Base-by-base conservation (phyloP, 1,140 invertebrate genomes). In the Caenorhabditis tropicalis region DNA sequence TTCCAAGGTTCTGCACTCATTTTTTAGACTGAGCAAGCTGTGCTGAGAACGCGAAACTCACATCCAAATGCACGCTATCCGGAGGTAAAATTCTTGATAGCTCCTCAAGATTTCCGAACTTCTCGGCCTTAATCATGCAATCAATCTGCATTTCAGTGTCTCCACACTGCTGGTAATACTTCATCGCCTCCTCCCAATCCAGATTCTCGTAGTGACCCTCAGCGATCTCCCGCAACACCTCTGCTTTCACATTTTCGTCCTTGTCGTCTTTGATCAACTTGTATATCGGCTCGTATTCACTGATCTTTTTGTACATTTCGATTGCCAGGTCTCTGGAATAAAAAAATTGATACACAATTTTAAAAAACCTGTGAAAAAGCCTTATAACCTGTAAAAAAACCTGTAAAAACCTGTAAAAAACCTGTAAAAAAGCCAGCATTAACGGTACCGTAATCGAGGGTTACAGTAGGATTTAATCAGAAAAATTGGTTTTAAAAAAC, bases 51-150 rank as follows among this genome's bases (percentile, higher is more conserved):
- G 12, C 12, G 39, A 43, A 6, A 43, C 53, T 27, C 2, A 60
- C 65, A 33, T 74, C 65, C 36, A 74, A n/a, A 74, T n/a, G 33
- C 27, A 24, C 36, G 24, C 65, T 74, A 6, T 74, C 65, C 43
- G 43, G 36, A 36, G 16, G 5, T 1, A 74, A 29, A 43, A 7
- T 15, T 43, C 65, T 74, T 9, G 36, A 33, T 1, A 74, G 65
- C 0, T 43, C 65, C 24, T 74, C 65, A 3, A 74, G 36, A 3
- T 74, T 29, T 46, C 65, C 65, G 16, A 74, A 74, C 0, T 19
- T 12, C 21, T 39, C 43, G 9, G 29, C 65, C 15, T 29, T 43
- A 1, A 74, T 46, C 33, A 43, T 24, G 24, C 65, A 74, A 46
- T 74, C 65, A 24, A 74, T 74, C n/a, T 74, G 65, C 10, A 19